Base-by-base conservation (phyloP, 2,888 invertebrate genomes). In the Eremobia ochroleuca region DNA sequence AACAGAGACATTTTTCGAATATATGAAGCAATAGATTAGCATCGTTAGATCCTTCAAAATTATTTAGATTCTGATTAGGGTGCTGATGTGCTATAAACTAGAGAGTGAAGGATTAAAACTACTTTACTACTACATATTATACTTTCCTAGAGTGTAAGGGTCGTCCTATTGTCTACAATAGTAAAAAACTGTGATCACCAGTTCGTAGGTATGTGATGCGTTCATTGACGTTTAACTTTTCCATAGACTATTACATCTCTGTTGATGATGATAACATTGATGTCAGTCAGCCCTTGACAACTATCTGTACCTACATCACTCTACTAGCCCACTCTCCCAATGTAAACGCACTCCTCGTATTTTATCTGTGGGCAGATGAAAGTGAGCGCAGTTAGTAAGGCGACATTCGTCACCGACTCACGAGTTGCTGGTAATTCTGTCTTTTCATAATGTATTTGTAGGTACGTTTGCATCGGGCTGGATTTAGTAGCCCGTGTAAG, bases 331-430 rank as follows among this genome's bases (percentile, higher is more conserved):
- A 75, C 86, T 82, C 62, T 28, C 15, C 76, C 46, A 55, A 67
- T 74, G 62, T 75, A 71, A 82, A 82, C 72, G 21, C 82, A 43
- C 46, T 40, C 15, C n/a, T 40, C 52, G 49, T 62, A 77, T 74
- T 73, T 69, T 70, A 40, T 62, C 34, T 21, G 73, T 78, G 74
- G 58, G 79, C 34, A 76, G 85, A 87, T 85, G 81, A 87, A 89
- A 89, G 78, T 66, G 75, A 66, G 58, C 37, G 15, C 64, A 81
- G 72, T 73, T 85, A 52, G 78, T 81, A 67, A 66, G 64, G 25
- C 31, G 37, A 55, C 73, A 80, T 87, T 81, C 77, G 73, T 87
- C 78, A 77, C 28, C 9, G 28, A 43, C 66, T 43, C 67, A 58
- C 40, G 5, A 37, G n/a, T 34, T 59, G 74, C 31, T 65, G 58